Conservation (phyloP, 2,113 vertebrate species). For the Lontra canadensis region DNA sequence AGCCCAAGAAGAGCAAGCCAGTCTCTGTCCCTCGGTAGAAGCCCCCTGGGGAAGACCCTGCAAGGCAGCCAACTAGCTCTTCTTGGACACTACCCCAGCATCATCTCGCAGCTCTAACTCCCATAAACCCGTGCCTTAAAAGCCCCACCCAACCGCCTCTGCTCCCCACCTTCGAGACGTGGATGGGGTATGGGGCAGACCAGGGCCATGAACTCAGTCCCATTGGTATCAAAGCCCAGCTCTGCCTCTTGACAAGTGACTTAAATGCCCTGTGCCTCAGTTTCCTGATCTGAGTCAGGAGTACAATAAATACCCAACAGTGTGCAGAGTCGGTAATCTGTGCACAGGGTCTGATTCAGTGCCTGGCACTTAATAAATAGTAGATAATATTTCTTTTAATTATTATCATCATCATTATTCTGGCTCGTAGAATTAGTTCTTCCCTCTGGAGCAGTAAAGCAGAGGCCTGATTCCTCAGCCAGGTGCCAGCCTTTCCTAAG, state of each 20-base stretch:
- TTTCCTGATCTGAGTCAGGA: neutral
- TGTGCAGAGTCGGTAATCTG: rapidly evolving
- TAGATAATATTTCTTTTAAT: neutral
- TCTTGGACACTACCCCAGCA: neutral
- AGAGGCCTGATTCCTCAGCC: neutral
- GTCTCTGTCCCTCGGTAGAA: neutral
- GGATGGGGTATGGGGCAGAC: neutral
- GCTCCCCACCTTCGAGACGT: neutral
- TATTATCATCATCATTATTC: neutral
- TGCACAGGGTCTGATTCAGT: neutral
- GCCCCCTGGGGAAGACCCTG: neutral
- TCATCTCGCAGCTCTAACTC: neutral
- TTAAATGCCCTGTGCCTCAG: neutral
- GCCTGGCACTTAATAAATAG: neutral
- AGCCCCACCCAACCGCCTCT: neutral
- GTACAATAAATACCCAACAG: neutral
- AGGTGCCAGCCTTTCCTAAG: neutral
- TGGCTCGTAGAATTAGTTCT: neutral
- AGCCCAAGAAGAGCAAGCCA: neutral
- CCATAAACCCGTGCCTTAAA: neutral
- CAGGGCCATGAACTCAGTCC: neutral
- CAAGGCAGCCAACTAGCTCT: neutral
- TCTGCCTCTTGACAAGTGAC: neutral
- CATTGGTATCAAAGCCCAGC: neutral
- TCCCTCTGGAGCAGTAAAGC: neutral